These are phyloP conservation scores for Anomalospiza imberbis DNA, from an alignment of 2,797 vertebrate species.

Conservation along the genomic window DNA sequence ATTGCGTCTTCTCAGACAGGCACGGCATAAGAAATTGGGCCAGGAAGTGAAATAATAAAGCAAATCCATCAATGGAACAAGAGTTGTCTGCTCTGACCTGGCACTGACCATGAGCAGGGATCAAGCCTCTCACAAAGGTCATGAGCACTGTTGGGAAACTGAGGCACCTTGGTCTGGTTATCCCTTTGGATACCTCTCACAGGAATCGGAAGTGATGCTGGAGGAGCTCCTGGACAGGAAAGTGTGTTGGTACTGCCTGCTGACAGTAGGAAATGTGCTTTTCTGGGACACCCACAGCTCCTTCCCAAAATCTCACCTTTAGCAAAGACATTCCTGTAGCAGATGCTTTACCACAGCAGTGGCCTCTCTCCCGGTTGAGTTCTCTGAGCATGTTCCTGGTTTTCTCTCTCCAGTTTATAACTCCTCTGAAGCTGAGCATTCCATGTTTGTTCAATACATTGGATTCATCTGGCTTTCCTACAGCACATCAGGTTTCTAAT, in stretches of 20 bases:
- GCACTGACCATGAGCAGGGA: background rate
- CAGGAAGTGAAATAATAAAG: background rate
- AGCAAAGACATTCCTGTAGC: background rate
- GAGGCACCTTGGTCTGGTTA: background rate
- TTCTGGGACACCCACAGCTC: background rate
- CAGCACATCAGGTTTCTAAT: background rate
- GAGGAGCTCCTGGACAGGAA: background rate
- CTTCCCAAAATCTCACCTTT: background rate
- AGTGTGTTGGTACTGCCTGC: background rate
- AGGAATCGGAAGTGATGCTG: background rate
- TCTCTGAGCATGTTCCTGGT: background rate
- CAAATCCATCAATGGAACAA: background rate
- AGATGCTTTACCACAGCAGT: background rate
- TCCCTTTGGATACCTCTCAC: background rate
- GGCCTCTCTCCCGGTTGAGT: background rate
- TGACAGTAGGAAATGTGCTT: background rate
- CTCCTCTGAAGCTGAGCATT: background rate
- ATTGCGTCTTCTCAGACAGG: background rate
- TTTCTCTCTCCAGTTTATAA: background rate
- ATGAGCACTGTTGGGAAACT: background rate
- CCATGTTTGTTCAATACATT: background rate
- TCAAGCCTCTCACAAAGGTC: background rate
- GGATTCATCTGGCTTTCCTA: background rate
- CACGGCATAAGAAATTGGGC: background rate
- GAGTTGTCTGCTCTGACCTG: background rate